Percentiles rank a stretch among this genome's conserved stretches.
phyloP scores from a whole-genome alignment of 2,888 invertebrate genomes.

The Homarus gammarus region DNA sequence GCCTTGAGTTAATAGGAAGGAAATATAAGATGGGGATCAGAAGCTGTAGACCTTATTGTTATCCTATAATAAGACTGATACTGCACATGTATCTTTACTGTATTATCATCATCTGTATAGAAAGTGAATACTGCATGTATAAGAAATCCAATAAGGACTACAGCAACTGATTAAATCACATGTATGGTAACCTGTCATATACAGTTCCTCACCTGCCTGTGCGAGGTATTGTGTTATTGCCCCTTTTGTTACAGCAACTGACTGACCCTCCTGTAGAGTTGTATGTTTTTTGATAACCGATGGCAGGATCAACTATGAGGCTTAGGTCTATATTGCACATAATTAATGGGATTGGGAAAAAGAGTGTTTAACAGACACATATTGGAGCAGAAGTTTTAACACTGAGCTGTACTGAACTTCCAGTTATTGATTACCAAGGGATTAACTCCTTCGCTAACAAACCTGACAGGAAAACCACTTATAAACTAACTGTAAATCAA shows the following conservation, averaged over 20 bases:
- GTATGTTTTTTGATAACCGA: constrained; percentile 17
- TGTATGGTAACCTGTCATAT: background rate
- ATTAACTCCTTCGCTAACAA: no score
- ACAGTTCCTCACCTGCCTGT: background rate
- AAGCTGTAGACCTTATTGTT: background rate
- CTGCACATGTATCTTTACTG: no score
- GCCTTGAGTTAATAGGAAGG: constrained; percentile 29
- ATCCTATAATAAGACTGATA: background rate
- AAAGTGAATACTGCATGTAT: background rate
- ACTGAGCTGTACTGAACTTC: background rate
- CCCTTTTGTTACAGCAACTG: background rate
- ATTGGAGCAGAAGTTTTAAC: background rate
- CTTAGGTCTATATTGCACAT: constrained; percentile 69
- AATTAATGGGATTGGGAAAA: constrained; percentile 5
- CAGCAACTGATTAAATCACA: background rate
- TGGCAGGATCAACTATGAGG: constrained; percentile 50
- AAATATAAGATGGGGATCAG: background rate
- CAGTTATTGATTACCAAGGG: background rate
- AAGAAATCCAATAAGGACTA: background rate
- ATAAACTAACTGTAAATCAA: background rate
- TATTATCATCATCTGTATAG: background rate
- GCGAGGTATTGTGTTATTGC: background rate
- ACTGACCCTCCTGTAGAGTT: constrained; percentile 20
- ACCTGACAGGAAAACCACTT: background rate
- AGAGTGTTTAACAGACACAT: background rate